Evolutionary conservation across 2,888 invertebrate genomes (phyloP).

Genomic region (Sycophila texana): DNA sequence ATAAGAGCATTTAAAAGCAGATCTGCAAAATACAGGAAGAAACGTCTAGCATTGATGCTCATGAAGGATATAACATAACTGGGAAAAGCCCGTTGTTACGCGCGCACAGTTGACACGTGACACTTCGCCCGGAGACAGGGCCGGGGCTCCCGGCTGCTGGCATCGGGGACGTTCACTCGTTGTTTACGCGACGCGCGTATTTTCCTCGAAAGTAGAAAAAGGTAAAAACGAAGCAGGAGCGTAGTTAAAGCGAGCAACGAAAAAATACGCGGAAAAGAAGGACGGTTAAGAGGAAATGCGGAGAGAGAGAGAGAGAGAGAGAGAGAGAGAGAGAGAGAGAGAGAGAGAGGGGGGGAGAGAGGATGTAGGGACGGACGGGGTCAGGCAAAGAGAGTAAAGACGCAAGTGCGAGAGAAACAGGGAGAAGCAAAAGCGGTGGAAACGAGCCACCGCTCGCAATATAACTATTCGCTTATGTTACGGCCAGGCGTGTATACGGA

Average conservation of each 20-base stretch:
- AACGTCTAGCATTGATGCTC: constrained; percentile 21
- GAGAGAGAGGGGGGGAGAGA: background rate
- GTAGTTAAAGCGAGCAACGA: background rate
- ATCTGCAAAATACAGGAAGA: background rate
- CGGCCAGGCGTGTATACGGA: background rate
- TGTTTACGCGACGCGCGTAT: constrained; percentile 24
- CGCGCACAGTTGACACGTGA: constrained; percentile 14
- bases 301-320: background rate
- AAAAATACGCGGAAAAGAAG: background rate
- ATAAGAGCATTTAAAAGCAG: too few species aligned
- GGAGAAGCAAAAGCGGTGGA: background rate
- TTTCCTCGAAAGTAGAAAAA: constrained; percentile 16
- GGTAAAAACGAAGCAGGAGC: background rate
- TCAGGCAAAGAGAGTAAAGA: constrained; percentile 25
- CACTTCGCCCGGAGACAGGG: constrained; percentile 8
- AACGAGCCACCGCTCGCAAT: constrained; percentile 6
- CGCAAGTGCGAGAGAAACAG: background rate
- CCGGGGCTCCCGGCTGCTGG: background rate
- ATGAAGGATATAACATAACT: constrained; percentile 16
- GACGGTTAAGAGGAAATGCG: background rate
- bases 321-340: background rate
- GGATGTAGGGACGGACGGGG: background rate
- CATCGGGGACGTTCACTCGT: background rate
- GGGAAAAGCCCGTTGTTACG: background rate
- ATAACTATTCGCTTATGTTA: constrained; percentile 42